Percentiles rank a stretch among this genome's conserved stretches.
These are phyloP conservation scores for Paramuricea clavata DNA, from an alignment of 92 coral and sea anemone species.

Conservation along the genomic window DNA sequence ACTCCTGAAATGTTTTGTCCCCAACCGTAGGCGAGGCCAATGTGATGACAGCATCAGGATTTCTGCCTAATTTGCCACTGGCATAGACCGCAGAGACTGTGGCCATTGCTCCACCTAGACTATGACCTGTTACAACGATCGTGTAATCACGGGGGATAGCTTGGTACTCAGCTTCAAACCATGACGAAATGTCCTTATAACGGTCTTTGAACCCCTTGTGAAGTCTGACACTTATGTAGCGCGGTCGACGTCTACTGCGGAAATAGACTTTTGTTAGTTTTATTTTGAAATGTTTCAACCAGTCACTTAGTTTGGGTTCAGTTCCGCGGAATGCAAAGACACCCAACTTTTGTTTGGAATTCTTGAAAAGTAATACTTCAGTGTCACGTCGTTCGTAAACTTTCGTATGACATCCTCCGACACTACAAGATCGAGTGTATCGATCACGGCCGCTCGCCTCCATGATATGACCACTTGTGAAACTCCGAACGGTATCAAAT, in stretches of 20 bases:
- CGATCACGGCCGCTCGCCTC: not conserved
- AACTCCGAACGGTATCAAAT: not conserved
- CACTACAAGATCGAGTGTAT: too few species aligned
- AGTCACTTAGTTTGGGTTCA: not conserved
- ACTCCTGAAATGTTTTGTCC: not conserved
- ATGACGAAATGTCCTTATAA: constrained; percentile 1
- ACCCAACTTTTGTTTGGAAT: constrained; percentile 8
- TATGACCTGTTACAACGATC: constrained; percentile 14
- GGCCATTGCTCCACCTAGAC: constrained; percentile 21
- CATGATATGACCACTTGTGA: constrained; percentile 1
- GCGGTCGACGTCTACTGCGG: not conserved
- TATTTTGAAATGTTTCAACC: not conserved
- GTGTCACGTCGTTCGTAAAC: constrained; percentile 1
- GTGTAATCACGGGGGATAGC: not conserved
- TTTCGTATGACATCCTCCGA: constrained; percentile 2
- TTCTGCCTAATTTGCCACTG: not conserved
- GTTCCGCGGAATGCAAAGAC: constrained; percentile 21
- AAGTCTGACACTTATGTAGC: too few species aligned
- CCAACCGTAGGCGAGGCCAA: constrained; percentile 16
- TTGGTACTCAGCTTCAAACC: constrained; percentile 22
- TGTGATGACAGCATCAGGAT: constrained; percentile 28
- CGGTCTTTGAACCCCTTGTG: constrained; percentile 26
- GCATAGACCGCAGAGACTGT: not conserved
- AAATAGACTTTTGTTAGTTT: not conserved
- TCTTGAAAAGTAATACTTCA: constrained; percentile 2